Conservation (phyloP, 2,888 invertebrate species). For the Hetaerina titia region DNA sequence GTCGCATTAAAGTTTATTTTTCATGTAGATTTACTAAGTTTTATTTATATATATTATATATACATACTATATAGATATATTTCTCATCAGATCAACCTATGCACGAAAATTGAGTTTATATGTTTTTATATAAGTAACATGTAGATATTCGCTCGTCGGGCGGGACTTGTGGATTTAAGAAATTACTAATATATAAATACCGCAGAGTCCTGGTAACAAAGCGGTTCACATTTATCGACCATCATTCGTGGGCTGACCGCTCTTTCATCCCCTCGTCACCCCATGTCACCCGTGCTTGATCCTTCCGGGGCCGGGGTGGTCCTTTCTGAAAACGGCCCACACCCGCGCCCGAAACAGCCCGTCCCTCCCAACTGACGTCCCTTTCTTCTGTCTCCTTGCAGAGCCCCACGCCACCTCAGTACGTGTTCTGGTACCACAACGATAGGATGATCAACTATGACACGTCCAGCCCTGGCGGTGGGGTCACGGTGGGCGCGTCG, state of each 20-base stretch:
- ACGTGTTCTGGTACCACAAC: conserved; percentile 97
- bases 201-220: too few species aligned
- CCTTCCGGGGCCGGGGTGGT: neutral
- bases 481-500: conserved; percentile 39
- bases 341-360: neutral
- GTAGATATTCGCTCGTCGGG: too few species aligned
- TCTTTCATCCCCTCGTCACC: neutral
- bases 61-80: too few species aligned
- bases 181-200: too few species aligned
- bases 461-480: conserved; percentile 80
- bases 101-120: too few species aligned
- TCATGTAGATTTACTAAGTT: too few species aligned
- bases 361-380: neutral
- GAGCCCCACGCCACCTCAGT: conserved; percentile 95
- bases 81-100: too few species aligned
- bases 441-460: conserved; percentile 96
- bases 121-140: too few species aligned
- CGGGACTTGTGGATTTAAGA: too few species aligned
- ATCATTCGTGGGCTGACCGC: neutral
- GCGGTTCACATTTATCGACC: neutral
- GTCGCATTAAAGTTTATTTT: too few species aligned
- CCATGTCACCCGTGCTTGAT: neutral
- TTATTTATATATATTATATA: too few species aligned
- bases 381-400: conserved; percentile 78
- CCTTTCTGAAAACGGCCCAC: too few species aligned